These are phyloP conservation scores for Chrysotoxum bicinctum DNA, from an alignment of 2,888 invertebrate genomes.

Conservation along the genomic window DNA sequence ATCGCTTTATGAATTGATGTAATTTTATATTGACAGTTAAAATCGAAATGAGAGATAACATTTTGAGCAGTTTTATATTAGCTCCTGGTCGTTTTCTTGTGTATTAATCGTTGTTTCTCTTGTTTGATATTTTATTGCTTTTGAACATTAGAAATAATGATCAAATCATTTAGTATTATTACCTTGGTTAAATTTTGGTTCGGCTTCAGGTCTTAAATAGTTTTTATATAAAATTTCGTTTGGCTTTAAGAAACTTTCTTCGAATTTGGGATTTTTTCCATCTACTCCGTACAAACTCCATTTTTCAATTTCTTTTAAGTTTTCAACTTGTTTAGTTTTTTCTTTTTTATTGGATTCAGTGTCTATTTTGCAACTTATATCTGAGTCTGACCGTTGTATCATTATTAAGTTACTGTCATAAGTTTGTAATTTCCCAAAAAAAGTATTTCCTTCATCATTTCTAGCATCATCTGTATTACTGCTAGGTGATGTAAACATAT, in stretches of 20 bases:
- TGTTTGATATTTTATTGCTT: background rate
- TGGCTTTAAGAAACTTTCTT: conserved; percentile 57
- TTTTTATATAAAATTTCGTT: background rate
- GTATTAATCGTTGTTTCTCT: background rate
- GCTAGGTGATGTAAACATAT: conserved; percentile 50
- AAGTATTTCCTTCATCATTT: background rate
- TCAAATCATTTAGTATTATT: background rate
- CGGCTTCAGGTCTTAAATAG: background rate
- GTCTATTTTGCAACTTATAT: conserved; percentile 17
- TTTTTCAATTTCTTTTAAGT: conserved; percentile 79
- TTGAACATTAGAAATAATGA: background rate
- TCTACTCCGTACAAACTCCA: conserved; percentile 80
- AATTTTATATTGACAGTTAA: background rate
- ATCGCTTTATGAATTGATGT: background rate
- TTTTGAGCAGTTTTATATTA: background rate
- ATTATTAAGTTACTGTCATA: conserved; percentile 83
- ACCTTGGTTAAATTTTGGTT: background rate
- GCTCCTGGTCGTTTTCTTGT: background rate
- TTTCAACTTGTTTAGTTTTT: conserved; percentile 77
- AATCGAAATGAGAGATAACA: background rate
- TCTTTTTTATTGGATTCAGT: conserved; percentile 70
- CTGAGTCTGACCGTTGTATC: conserved; percentile 73
- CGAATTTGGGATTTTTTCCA: conserved; percentile 76
- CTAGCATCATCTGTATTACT: background rate
- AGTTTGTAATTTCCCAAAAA: background rate